A percentile compares a stretch with the other conserved stretches of the same genome.
phyloP scores from a whole-genome alignment of 2,888 invertebrate species.

The Alitta virens region DNA sequence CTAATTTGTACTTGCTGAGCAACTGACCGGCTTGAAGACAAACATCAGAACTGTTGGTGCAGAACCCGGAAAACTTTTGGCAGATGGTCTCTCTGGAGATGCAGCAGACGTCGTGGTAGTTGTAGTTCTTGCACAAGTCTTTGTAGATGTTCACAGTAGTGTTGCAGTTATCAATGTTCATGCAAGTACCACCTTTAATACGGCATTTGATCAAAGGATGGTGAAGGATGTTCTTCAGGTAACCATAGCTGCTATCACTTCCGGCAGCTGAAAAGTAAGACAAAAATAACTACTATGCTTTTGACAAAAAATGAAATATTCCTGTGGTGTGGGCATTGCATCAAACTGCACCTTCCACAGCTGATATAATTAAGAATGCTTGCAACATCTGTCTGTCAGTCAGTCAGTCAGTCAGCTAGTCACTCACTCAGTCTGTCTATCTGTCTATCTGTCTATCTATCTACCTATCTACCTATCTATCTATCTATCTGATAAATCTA shows the following conservation, averaged over 20 bases:
- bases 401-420: too few species aligned
- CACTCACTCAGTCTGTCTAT: too few species aligned
- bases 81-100: slow-evolving; percentile 4
- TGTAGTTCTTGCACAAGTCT: slow-evolving; percentile 7
- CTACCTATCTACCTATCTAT: too few species aligned
- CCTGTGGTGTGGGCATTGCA: too few species aligned
- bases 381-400: too few species aligned
- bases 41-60: slow-evolving; percentile 1
- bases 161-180: slow-evolving; percentile 2
- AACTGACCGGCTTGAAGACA: background rate
- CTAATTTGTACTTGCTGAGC: background rate
- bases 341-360: too few species aligned
- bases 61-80: slow-evolving; percentile 7
- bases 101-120: slow-evolving; percentile 6
- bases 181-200: background rate
- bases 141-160: slow-evolving; percentile 10
- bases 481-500: too few species aligned
- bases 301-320: too few species aligned
- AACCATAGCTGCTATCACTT: background rate
- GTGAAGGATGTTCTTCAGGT: background rate
- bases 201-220: slow-evolving; percentile 3
- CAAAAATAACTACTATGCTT: too few species aligned
- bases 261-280: too few species aligned
- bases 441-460: too few species aligned
- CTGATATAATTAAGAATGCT: too few species aligned